Base-by-base conservation (phyloP, 2,113 vertebrate species). In the Corythoichthys intestinalis region DNA sequence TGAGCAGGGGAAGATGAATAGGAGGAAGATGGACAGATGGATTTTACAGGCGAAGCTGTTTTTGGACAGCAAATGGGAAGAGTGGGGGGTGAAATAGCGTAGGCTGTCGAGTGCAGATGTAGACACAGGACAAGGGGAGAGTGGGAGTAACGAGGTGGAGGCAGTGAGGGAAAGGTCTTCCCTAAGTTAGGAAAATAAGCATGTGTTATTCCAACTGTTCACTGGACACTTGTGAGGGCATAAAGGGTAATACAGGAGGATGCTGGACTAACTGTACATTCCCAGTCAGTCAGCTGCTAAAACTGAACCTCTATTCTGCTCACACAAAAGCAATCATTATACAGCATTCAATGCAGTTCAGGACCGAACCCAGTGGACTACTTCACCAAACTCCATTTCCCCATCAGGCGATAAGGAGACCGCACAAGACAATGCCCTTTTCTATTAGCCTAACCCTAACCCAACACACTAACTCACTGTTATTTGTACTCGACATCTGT, bases 21-120 rank as follows among this genome's bases (percentile, higher is more conserved):
- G 71, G 67, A 69, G 71, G 67, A 65, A 53, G 58, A 67, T 52
- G 56, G 75, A 72, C 63, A 81, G 80, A 91, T 89, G 82, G 70
- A 76, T 91, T 91, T 88, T 83, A 85, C 88, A 92, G 91, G 88
- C 81, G 67, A 75, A 70, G 80, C 86, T 82, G 78, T 84, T 87
- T 87, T 85, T 91, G 87, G 85, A 90, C 72, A 66, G 81, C 60
- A 63, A 83, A 65, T 72, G 80, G 66, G 79, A 73, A 81, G 60
- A 80, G 66, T 67, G 80, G 68, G 78, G 73, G 74, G 76, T 85
- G 77, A 77, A 66, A 83, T 71, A 68, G 81, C 77, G 81, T 65
- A 77, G 84, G 80, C 78, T 79, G 86, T 72, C 77, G 77, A 88
- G 80, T 81, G 62, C 63, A 85, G 78, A 54, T 52, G 39, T 53